Evolutionary conservation across 2,888 invertebrate genomes (phyloP).

Genomic region (Ctenicera cuprea): DNA sequence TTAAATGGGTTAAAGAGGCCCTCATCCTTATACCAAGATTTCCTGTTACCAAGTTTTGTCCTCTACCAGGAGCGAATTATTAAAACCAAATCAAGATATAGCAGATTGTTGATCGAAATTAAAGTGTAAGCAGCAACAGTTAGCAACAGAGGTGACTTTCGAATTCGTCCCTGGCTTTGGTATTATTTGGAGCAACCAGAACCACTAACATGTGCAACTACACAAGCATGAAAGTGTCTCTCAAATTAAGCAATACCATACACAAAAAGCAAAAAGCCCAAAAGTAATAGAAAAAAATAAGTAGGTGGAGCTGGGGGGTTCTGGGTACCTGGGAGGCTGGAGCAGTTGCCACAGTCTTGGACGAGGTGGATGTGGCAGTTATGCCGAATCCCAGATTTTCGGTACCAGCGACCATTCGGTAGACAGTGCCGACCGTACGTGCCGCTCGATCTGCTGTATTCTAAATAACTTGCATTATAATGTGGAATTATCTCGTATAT

Average conservation of each 20-base stretch:
- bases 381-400: conserved; percentile 84
- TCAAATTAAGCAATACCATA: conserved; percentile 27
- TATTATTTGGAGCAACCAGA: neutral
- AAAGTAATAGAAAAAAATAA: conserved; percentile 36
- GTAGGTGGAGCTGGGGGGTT: conserved; percentile 64
- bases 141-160: conserved; percentile 14
- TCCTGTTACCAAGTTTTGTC: conserved; percentile 6
- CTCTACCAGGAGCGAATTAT: conserved; percentile 7
- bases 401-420: conserved; percentile 86
- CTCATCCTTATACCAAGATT: no score
- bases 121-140: conserved; percentile 10
- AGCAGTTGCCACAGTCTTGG: conserved; percentile 63
- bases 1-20: neutral
- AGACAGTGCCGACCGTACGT: conserved; percentile 85
- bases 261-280: conserved; percentile 51
- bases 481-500: neutral
- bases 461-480: conserved; percentile 51
- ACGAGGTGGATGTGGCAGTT: conserved; percentile 78
- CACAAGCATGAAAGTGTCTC: conserved; percentile 8
- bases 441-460: conserved; percentile 83
- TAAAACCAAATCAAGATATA: neutral
- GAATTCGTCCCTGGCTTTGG: conserved; percentile 23
- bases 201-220: conserved; percentile 12
- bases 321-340: conserved; percentile 64
- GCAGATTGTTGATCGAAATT: neutral